Base-by-base conservation (phyloP, 2,113 vertebrate species). In the Balaeniceps rex region DNA sequence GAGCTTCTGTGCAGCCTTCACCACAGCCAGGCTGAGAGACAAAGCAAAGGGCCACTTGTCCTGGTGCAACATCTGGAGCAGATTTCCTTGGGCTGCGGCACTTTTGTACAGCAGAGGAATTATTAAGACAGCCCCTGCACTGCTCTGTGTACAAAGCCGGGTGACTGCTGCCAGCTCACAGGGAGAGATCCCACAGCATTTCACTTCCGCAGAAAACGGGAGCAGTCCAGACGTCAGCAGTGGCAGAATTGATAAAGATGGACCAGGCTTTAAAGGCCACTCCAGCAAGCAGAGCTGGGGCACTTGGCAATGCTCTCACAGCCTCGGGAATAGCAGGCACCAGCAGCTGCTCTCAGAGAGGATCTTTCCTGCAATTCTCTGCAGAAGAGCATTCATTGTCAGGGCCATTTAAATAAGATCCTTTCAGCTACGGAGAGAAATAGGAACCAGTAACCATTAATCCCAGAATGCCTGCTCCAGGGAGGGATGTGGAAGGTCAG, bases 161-260 rank as follows among this genome's bases (percentile, higher is more conserved):
- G 26, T 42, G 26, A 24, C n/a, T 49, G 31, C 47, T 63, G n/a
- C 34, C n/a, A 26, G 55, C 28, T 61, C 9, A 0, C 16, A 29
- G 64, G 44, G 19, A 51, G 49, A 51, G 44, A 29, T 47, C 38
- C 25, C 29, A 31, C 58, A 61, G 7, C 1, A 0, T 36, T 66
- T 49, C 34, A n/a, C 29, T 46, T n/a, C 42, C 44, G 36, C 36
- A 79, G 66, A 40, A 57, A 63, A 21, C 36, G 57, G 34, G 18
- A 15, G 7, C 18, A 38, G 47, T 21, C 10, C 71, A 36, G 49
- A 29, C 7, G 23, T 34, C 16, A 26, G 14, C 12, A 28, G 47
- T n/a, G 29, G 22, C 15, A 75, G 47, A 40, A 51, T 10, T 4
- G 0, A 17, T 11, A 46, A 23, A 17, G n/a, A n/a, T 3, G 2